Base-by-base conservation (phyloP, 2,797 vertebrate species). In the Neostethus bicornis region DNA sequence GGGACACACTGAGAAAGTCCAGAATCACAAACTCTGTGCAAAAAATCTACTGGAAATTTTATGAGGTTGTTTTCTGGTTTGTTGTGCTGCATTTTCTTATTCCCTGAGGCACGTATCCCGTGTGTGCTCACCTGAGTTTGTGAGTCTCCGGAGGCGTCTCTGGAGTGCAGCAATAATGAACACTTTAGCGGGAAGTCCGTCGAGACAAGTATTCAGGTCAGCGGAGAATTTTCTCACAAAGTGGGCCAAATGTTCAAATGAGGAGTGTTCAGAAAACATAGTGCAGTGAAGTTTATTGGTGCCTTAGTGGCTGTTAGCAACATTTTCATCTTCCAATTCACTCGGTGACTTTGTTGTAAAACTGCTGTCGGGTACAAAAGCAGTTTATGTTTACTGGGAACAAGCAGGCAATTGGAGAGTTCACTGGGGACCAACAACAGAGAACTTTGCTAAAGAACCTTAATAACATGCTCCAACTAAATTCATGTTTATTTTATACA, bases 91-190 rank as follows among this genome's bases (percentile, higher is more conserved):
- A 23, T 19, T 38, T 31, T 41, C 47, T 42, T 44, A 14, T 51
- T 61, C 63, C 61, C 70, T 61, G n/a, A 43, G 28, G 55, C 26
- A 51, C 12, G 26, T 19, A 12, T 59, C 77, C 66, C 63, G 23
- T 3, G 41, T 55, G 56, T 29, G 46, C 54, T 56, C 42, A 75
- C 69, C 51, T 52, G 52, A 51, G 46, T 19, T 56, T 44, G 51
- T 49, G 29, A 21, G 17, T 59, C 77, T 66, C 61, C 28, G 7
- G 74, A 60, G 61, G 60, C 23, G 0, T 28, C 28, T 29, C 53
- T 59, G 35, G 51, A 56, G 57, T 14, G 59, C 64, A 49, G 58
- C 62, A 47, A 51, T 54, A 70, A 72, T 60, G 61, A 75, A 65
- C 21, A 58, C 70, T 75, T 58, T 16, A 70, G 54, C 34, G 38